Evolutionary conservation across 1,140 invertebrate genomes (phyloP), one percentile per base, ranked within the genome.

Genomic region (Prorops nasuta): DNA sequence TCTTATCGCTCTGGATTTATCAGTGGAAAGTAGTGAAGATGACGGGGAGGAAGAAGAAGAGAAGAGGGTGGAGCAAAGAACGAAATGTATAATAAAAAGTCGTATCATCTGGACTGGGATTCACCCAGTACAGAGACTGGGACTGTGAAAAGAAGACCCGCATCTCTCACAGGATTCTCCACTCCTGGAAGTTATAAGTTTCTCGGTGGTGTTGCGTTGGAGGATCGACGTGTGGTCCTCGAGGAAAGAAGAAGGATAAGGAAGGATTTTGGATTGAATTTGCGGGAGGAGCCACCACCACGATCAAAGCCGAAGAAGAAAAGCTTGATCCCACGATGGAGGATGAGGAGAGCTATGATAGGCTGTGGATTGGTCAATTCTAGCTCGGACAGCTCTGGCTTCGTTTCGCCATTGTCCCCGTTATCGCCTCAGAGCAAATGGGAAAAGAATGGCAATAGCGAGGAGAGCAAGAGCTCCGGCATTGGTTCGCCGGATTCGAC

Each of bases 121-220:
- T 85, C 83, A 6, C 83, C 83, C n/a, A 84, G 83, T n/a, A 66
- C 79, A 1, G 80, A 80, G 53, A 86, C 84, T 2, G 84, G 84
- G 6, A 86, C 84, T 0, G 83, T 86, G 1, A 84, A 84, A 59
- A 72, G 82, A 51, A 71, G 84, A 49, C 79, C 81, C 31, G 74
- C 74, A 12, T 85, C 83, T 0, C 40, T 71, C 19, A 63, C 21
- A 19, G 43, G 49, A 4, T 49, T 61, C 6, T 41, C 56, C 0
- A 32, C 51, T 12, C 44, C 35, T 0, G 48, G 50, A 36, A 44
- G 46, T 35, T 64, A 60, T 47, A 10, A n/a, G n/a, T n/a, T n/a
- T n/a, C n/a, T n/a, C n/a, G n/a, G n/a, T n/a, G n/a, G n/a, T n/a
- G n/a, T n/a, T n/a, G 63, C 24, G 4, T 28, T 28, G 24, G 24